phyloP scores from a whole-genome alignment of 2,113 vertebrate species.

The Columba janthina region DNA sequence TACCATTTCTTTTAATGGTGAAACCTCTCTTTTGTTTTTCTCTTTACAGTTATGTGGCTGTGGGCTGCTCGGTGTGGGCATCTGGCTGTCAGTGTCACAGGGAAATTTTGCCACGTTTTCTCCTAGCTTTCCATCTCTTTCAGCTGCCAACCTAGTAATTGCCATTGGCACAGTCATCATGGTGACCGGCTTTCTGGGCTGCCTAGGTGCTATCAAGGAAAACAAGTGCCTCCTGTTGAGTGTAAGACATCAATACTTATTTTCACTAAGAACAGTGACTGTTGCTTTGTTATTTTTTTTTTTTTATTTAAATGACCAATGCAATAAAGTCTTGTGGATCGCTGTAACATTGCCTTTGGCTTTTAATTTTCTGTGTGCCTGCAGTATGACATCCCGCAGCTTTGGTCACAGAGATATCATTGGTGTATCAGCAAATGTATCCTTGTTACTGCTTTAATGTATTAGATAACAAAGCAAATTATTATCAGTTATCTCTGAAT shows the following conservation, averaged over 20 bases:
- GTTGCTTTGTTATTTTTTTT: not conserved
- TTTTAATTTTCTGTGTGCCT: not conserved
- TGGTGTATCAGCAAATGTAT: not conserved
- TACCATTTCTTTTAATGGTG: not conserved
- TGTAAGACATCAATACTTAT: constrained; percentile 77
- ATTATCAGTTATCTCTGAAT: not conserved
- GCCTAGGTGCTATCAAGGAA: constrained; percentile 99
- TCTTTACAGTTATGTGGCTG: constrained; percentile 93
- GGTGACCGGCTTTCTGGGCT: constrained; percentile 97
- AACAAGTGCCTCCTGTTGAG: constrained; percentile 99
- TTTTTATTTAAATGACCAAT: not conserved
- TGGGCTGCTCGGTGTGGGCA: constrained; percentile 95
- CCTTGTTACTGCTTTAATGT: not conserved
- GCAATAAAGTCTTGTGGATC: not conserved
- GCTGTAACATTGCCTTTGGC: not conserved
- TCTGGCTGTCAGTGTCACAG: constrained; percentile 98
- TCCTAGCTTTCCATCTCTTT: constrained; percentile 93
- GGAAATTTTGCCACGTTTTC: constrained; percentile 99
- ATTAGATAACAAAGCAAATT: not conserved
- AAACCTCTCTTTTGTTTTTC: constrained; percentile 37
- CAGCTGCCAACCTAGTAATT: constrained; percentile 97
- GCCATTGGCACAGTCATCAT: constrained; percentile 93
- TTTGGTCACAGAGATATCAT: not conserved
- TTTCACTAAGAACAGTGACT: not conserved
- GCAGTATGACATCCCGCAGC: not conserved